Conservation (phyloP, 2,888 invertebrate genomes). For the Rutpela maculata region DNA sequence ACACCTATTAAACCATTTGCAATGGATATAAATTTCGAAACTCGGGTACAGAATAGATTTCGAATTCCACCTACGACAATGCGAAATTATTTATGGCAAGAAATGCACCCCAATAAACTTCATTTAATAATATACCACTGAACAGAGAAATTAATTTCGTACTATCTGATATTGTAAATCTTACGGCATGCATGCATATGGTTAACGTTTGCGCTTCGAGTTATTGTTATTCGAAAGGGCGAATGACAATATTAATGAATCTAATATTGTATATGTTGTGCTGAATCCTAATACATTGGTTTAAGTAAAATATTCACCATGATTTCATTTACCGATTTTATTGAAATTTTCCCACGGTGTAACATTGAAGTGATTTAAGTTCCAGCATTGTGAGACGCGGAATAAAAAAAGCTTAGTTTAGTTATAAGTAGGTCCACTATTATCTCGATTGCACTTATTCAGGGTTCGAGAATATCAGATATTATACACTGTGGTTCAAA, state of each 20-base stretch:
- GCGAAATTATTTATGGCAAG: conserved; percentile 10
- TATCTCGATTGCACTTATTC: too few relatives aligned
- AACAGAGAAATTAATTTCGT: conserved; percentile 30
- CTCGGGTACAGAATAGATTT: neutral
- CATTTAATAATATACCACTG: conserved; percentile 30
- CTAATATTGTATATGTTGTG: neutral
- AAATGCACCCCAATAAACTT: conserved; percentile 21
- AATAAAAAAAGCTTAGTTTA: too few relatives aligned
- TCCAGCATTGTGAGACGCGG: too few relatives aligned
- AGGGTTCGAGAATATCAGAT: too few relatives aligned
- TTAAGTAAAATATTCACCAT: too few relatives aligned
- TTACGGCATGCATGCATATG: conserved; percentile 12
- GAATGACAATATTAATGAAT: conserved; percentile 17
- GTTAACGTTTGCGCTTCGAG: conserved; percentile 3
- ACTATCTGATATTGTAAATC: conserved; percentile 17
- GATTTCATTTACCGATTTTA: too few relatives aligned
- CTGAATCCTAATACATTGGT: neutral
- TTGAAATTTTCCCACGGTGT: too few relatives aligned
- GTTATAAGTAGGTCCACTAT: too few relatives aligned
- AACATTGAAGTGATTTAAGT: too few relatives aligned
- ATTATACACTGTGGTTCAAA: too few relatives aligned
- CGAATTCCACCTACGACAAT: conserved; percentile 8
- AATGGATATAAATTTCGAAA: conserved; percentile 23
- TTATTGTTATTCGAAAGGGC: conserved; percentile 29
- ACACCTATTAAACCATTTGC: conserved; percentile 22